Conservation (phyloP, 1,140 invertebrate species). For the Stegodyphus dumicola region DNA sequence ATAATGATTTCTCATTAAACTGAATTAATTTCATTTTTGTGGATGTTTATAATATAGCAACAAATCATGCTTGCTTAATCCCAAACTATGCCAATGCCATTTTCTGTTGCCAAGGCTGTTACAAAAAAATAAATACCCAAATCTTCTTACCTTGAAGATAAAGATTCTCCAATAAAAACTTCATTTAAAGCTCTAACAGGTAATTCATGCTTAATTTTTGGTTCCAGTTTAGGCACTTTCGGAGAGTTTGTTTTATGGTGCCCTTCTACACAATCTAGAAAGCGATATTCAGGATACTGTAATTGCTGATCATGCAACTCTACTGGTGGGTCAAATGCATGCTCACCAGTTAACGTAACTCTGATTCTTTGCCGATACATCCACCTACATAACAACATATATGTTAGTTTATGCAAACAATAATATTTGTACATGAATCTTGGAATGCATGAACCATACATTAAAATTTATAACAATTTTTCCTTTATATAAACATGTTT, state of each 20-base stretch:
- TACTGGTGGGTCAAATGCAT: slow-evolving; percentile 73
- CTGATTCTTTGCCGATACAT: slow-evolving; percentile 87
- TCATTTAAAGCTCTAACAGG: slow-evolving; percentile 87
- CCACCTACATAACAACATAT: slow-evolving; percentile 73
- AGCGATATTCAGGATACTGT: slow-evolving; percentile 71
- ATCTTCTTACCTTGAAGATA: slow-evolving; percentile 78
- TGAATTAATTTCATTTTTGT: too few relatives aligned
- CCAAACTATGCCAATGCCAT: too few relatives aligned
- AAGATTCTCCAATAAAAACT: slow-evolving; percentile 95
- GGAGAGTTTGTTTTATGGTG: slow-evolving; percentile 65
- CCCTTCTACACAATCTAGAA: slow-evolving; percentile 72
- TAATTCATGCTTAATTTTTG: slow-evolving; percentile 68
- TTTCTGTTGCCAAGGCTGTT: too few relatives aligned
- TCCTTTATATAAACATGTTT: too few relatives aligned
- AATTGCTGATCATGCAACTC: slow-evolving; percentile 78
- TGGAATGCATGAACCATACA: too few relatives aligned
- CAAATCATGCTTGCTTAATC: too few relatives aligned
- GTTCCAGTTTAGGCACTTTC: slow-evolving; percentile 59
- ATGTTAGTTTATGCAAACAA: neutral
- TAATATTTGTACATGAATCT: too few relatives aligned
- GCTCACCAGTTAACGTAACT: slow-evolving; percentile 80
- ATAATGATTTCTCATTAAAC: too few relatives aligned
- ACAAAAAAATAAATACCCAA: neutral
- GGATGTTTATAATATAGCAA: too few relatives aligned
- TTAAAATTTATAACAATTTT: too few relatives aligned